Evolutionary conservation across 1,140 invertebrate genomes (phyloP).

Genomic region (Agrilus planipennis): DNA sequence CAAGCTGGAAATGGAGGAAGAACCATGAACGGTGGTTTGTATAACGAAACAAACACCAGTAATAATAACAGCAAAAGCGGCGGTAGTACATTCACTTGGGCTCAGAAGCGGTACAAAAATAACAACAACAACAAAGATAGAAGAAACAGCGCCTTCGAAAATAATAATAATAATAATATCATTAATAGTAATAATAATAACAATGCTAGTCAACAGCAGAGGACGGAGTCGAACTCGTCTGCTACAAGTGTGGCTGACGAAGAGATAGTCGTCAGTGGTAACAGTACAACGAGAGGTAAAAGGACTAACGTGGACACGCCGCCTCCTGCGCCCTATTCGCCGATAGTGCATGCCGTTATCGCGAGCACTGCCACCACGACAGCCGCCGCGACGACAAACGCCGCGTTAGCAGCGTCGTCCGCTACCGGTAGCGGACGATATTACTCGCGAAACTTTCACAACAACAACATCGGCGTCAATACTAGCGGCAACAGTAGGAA

Average conservation of each 20-base stretch:
- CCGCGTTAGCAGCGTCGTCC: too few relatives aligned
- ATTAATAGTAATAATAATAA: too few relatives aligned
- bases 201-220: too few relatives aligned
- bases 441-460: conserved; percentile 1
- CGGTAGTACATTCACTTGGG: not conserved
- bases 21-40: too few relatives aligned
- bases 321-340: conserved; percentile 15
- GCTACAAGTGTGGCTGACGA: conserved; percentile 16
- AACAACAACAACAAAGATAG: conserved; percentile 2
- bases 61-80: not conserved
- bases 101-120: not conserved
- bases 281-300: conserved; percentile 15
- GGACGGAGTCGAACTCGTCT: conserved; percentile 25
- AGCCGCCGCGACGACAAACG: too few relatives aligned
- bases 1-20: too few relatives aligned
- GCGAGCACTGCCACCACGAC: too few relatives aligned
- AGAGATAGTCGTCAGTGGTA: too few relatives aligned
- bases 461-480: not conserved
- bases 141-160: conserved; percentile 2
- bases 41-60: not conserved
- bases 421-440: too few relatives aligned
- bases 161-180: too few relatives aligned
- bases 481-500: not conserved
- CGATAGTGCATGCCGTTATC: conserved; percentile 3
- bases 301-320: conserved; percentile 12